Percentiles rank a stretch among this genome's conserved stretches.
Conservation (phyloP, 2,888 invertebrate species). For the Hirtodrosophila duncani region DNA sequence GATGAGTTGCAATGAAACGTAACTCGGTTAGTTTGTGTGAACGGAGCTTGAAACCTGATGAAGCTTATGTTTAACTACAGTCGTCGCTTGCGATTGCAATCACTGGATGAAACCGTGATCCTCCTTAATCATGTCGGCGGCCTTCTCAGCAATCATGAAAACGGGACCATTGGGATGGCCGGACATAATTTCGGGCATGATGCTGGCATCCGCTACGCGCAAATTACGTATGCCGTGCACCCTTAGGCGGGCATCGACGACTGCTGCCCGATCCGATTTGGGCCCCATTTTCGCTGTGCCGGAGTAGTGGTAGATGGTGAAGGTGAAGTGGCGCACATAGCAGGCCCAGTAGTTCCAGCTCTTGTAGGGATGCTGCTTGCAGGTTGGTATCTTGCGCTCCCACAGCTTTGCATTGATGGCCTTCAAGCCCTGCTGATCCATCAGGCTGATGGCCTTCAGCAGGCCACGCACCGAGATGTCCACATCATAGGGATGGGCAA, state of each 20-base stretch:
- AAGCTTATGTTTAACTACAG: slow-evolving; percentile 12
- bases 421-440: slow-evolving; percentile 80
- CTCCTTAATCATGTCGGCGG: slow-evolving; percentile 80
- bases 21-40: no score
- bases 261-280: slow-evolving; percentile 80
- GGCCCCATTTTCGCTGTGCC: slow-evolving; percentile 85
- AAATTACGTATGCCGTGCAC: slow-evolving; percentile 79
- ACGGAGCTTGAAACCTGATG: slow-evolving; percentile 43
- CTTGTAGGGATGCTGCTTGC: slow-evolving; percentile 79
- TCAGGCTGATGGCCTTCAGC: slow-evolving; percentile 79
- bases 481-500: slow-evolving; percentile 82
- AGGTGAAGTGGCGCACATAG: slow-evolving; percentile 81
- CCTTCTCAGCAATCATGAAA: slow-evolving; percentile 81
- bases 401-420: slow-evolving; percentile 80
- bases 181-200: slow-evolving; percentile 80
- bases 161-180: slow-evolving; percentile 81
- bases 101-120: slow-evolving; percentile 76
- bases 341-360: slow-evolving; percentile 84
- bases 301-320: slow-evolving; percentile 83
- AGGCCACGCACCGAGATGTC: slow-evolving; percentile 82
- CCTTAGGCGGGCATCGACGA: slow-evolving; percentile 82
- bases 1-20: no score
- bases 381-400: slow-evolving; percentile 81
- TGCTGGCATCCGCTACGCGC: slow-evolving; percentile 80
- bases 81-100: background rate